A percentile compares a stretch with the other conserved stretches of the same genome.
Conservation (phyloP, 1,140 invertebrate genomes). For the Oedothorax gibbosus region DNA sequence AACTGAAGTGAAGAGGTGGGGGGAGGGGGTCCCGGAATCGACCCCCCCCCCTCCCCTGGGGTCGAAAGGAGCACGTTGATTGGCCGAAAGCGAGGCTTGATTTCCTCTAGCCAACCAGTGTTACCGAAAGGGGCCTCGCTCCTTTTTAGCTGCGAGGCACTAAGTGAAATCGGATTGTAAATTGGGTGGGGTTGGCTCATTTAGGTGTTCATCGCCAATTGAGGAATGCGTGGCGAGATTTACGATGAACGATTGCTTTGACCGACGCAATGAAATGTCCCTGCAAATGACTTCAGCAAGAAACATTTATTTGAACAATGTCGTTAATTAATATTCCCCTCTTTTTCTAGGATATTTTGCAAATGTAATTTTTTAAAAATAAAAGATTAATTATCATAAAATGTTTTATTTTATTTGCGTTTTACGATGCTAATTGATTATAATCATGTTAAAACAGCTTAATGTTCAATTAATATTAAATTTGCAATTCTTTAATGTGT, state of each 20-base stretch:
- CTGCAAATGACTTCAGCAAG: too few species aligned
- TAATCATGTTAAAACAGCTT: too few species aligned
- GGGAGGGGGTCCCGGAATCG: slow-evolving; percentile 32
- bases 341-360: background rate
- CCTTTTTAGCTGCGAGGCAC: slow-evolving; percentile 55
- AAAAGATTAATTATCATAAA: too few species aligned
- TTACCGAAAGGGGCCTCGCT: slow-evolving; percentile 49
- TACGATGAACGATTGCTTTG: background rate
- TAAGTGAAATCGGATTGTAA: slow-evolving; percentile 57
- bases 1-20: slow-evolving; percentile 13
- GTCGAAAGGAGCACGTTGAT: slow-evolving; percentile 56
- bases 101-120: slow-evolving; percentile 58
- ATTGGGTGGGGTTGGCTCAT: slow-evolving; percentile 46
- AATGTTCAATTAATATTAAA: too few species aligned
- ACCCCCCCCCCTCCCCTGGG: slow-evolving; percentile 15
- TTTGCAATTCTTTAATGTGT: too few species aligned
- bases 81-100: slow-evolving; percentile 55
- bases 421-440: too few species aligned
- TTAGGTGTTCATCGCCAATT: slow-evolving; percentile 51
- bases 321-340: too few species aligned
- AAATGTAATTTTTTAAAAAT: background rate
- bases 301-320: too few species aligned
- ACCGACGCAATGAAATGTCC: background rate
- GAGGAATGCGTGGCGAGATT: slow-evolving; percentile 9
- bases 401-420: too few species aligned